Conservation (phyloP, 1,140 invertebrate genomes). For the Oreohelix idahoensis region DNA sequence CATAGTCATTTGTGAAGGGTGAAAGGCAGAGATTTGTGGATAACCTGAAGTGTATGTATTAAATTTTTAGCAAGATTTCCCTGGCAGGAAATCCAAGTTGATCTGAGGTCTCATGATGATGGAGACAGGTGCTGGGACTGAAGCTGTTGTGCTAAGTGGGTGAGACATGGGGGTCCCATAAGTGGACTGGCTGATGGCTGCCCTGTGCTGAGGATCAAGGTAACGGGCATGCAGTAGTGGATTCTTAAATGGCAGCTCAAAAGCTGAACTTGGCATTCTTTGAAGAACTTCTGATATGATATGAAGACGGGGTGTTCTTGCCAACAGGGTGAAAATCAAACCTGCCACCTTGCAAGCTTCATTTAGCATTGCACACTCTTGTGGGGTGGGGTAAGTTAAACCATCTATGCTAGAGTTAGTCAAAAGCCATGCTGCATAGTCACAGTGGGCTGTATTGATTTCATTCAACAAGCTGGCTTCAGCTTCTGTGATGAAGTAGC, state of each 20-base stretch:
- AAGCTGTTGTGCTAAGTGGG: background rate
- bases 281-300: constrained; percentile 57
- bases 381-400: constrained; percentile 51
- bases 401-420: constrained; percentile 54
- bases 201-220: constrained; percentile 45
- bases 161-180: background rate
- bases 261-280: constrained; percentile 56
- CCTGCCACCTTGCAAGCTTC: constrained; percentile 66
- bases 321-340: constrained; percentile 68
- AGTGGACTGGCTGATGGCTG: background rate
- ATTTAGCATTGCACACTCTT: constrained; percentile 66
- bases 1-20: background rate
- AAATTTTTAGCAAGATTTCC: background rate
- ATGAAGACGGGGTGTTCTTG: constrained; percentile 65
- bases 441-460: constrained; percentile 93
- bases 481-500: constrained; percentile 92
- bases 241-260: constrained; percentile 66
- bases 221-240: constrained; percentile 68
- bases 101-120: background rate
- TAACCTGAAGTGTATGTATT: constrained; percentile 19
- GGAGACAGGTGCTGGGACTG: background rate
- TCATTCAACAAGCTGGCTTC: constrained; percentile 93
- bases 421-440: constrained; percentile 75
- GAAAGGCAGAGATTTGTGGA: background rate
- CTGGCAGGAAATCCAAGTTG: background rate